Evolutionary conservation across 2,888 invertebrate genomes (phyloP).

Genomic region (Dascillus cervinus): DNA sequence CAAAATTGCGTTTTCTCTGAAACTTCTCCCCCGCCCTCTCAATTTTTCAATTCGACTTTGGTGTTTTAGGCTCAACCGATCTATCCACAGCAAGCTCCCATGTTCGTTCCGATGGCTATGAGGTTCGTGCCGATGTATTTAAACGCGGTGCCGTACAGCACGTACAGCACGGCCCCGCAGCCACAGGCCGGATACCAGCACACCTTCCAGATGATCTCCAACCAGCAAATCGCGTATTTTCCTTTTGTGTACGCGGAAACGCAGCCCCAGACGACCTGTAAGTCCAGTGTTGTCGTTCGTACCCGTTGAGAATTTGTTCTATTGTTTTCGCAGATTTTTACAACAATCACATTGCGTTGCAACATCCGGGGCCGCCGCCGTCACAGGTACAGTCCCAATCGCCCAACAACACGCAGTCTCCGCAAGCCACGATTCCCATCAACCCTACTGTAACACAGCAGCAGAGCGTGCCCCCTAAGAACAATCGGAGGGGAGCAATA

Average conservation of each 20-base stretch:
- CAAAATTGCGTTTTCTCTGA: conserved; percentile 11
- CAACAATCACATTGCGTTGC: conserved; percentile 16
- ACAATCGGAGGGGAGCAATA: conserved; percentile 26
- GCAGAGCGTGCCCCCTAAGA: conserved; percentile 11
- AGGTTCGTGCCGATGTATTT: conserved; percentile 14
- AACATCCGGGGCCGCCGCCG: conserved; percentile 8
- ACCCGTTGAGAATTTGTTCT: not conserved
- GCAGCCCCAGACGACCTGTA: conserved; percentile 10
- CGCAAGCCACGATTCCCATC: conserved; percentile 16
- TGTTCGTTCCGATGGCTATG: conserved; percentile 14
- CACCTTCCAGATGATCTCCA: conserved; percentile 9
- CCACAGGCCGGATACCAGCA: conserved; percentile 8
- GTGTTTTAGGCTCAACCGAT: conserved; percentile 19
- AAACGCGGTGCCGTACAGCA: conserved; percentile 7
- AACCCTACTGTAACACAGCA: conserved; percentile 18
- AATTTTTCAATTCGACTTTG: too few relatives aligned
- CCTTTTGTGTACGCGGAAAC: conserved; percentile 8
- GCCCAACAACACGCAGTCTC: conserved; percentile 24
- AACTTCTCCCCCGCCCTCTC: conserved; percentile 1
- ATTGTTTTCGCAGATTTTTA: not conserved
- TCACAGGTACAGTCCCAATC: conserved; percentile 19
- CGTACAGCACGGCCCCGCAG: conserved; percentile 8
- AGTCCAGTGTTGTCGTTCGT: conserved; percentile 4
- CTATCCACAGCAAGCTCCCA: too few relatives aligned
- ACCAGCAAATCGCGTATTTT: conserved; percentile 5